Base-by-base conservation (phyloP, 2,113 vertebrate species). In the Chascanopsetta lugubris region DNA sequence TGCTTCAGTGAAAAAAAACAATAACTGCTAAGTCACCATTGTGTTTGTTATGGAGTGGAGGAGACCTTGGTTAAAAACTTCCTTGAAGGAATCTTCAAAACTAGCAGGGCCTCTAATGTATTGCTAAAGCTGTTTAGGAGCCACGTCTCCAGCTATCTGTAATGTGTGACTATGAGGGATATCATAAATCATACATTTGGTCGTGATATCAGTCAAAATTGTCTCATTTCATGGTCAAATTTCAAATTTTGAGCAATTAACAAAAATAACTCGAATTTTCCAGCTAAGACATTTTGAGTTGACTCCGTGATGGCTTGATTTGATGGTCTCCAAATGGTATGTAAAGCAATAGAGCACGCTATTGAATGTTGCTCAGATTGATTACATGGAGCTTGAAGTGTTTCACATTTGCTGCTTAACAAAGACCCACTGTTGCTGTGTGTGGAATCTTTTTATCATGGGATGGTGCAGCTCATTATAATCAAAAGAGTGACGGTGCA, bases 381-480 rank as follows among this genome's bases (percentile, higher is more conserved):
- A 54, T 63, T 22, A 51, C 18, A 64, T 26, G 48, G 20, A 9
- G 58, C 57, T 40, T 57, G 32, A 20, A 59, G 61, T 83, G 62
- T 84, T 79, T 70, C 69, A 65, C 72, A 74, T 71, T 64, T 56
- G 43, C 56, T 58, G 61, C 50, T 55, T 48, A 72, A 80, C 65
- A 65, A 82, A 69, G 69, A 46, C 22, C 40, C 40, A 20, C 62
- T 40, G 61, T 76, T 79, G 64, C 77, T 69, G 49, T 79, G 69
- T 70, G 69, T 79, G 61, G 38, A 66, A 34, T 63, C 59, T 73
- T 55, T n/a, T 68, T 71, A 69, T 74, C 69, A 66, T 65, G 67
- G 69, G 75, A 79, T 45, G 58, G 46, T 73, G 81, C 74, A 71
- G 66, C 69, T 85, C 80, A 85, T 88, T 87, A 87, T 73, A 76